Evolutionary conservation across 2,113 vertebrate genomes (phyloP), one percentile per base, ranked within the genome.

Genomic region (Nettapus auritus): DNA sequence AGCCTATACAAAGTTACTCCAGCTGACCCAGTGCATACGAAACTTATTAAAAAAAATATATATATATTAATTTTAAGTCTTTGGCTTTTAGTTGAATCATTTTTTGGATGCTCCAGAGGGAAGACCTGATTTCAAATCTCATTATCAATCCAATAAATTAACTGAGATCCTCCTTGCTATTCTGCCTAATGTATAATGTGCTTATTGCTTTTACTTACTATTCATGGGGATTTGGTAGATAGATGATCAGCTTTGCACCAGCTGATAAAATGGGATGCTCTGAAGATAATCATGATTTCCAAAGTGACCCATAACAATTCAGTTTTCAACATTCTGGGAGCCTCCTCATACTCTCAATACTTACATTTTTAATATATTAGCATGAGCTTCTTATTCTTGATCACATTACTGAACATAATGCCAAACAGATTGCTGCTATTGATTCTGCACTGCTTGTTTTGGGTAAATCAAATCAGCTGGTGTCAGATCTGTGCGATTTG

Each of bases 401-500:
- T 82, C 82, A 88, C 73, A 33, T 86, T 78, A 93, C 90, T 94
- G 75, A 79, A 91, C 83, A 89, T 89, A 97, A 93, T 66, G 86
- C 57, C 62, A 94, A 97, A 90, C 82, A 93, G 91, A 96, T 79
- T 96, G 92, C 64, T 88, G 44, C 66, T 94, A 95, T 89, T 96
- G 91, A 94, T 96, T 94, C 88, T 82, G 33, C 60, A 63, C 86
- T 86, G 70, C 76, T 94, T 94, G 94, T 96, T 95, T 95, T 96
- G 94, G 91, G 85, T 92, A 96, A 96, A 96, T 90, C 82, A 92
- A 85, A 94, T 95, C 70, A 77, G 89, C 88, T 96, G 85, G 81
- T 95, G 95, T 89, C 70, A 94, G 92, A 87, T 96, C 86, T 96
- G 94, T 96, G 92, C 83, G 92, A 59, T 86, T 96, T 96, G 97